These are phyloP conservation scores for Asbolus verrucosus DNA, from an alignment of 1,140 invertebrate genomes.

Conservation along the genomic window DNA sequence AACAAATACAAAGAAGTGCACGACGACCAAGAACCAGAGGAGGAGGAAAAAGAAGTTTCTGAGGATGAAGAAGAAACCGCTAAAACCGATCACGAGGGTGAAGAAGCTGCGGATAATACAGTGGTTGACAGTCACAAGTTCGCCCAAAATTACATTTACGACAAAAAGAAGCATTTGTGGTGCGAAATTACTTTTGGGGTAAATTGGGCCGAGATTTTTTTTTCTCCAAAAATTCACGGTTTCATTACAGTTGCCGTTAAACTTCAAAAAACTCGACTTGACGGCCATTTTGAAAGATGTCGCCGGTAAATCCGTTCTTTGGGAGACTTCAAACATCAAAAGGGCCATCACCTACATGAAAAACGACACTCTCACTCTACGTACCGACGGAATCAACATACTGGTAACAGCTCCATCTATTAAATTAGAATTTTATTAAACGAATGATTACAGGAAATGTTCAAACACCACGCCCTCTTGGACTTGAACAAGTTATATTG, in stretches of 20 bases:
- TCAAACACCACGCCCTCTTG: conserved; percentile 82
- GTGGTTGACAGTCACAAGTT: conserved; percentile 65
- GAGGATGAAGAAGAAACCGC: conserved; percentile 69
- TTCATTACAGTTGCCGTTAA: conserved; percentile 72
- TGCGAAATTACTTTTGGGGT: conserved; percentile 78
- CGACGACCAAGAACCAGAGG: conserved; percentile 85
- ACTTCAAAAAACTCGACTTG: conserved; percentile 80
- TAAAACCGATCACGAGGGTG: conserved; percentile 78
- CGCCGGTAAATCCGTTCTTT: conserved; percentile 81
- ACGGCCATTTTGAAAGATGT: conserved; percentile 80
- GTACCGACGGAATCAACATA: conserved; percentile 97
- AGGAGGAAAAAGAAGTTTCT: conserved; percentile 71
- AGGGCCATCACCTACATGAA: conserved; percentile 81
- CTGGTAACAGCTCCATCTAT: conserved; percentile 68
- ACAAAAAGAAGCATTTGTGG: conserved; percentile 78
- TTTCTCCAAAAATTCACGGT: too few species aligned
- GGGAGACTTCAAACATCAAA: conserved; percentile 85
- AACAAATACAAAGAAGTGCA: conserved; percentile 73
- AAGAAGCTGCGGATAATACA: conserved; percentile 73
- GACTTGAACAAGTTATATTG: conserved; percentile 90
- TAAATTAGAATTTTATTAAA: too few species aligned
- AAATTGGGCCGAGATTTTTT: too few species aligned
- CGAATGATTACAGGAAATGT: conserved; percentile 86
- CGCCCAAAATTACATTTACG: conserved; percentile 81
- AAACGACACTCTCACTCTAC: conserved; percentile 74